These are phyloP conservation scores for Gymnodraco acuticeps DNA, from an alignment of 2,797 vertebrate species.

Conservation along the genomic window DNA sequence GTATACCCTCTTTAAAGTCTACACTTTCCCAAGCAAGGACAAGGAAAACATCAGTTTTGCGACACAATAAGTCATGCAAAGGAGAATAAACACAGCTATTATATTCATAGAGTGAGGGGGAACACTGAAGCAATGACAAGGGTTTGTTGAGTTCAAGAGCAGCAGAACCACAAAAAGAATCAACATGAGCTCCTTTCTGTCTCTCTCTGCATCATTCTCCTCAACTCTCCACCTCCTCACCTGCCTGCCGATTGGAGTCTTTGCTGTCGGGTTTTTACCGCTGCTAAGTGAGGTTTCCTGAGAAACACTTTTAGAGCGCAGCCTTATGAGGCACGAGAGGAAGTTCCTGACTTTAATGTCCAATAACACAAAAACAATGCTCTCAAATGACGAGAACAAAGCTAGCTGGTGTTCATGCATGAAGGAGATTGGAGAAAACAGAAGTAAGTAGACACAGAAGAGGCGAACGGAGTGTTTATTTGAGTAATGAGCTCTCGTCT, in stretches of 20 bases:
- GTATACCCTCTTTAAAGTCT: too few relatives aligned
- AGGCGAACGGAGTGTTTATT: conserved; percentile 62
- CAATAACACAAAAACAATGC: conserved; percentile 46
- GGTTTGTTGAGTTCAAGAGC: not conserved
- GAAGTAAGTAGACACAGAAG: conserved; percentile 37
- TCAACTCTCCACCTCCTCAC: conserved; percentile 35
- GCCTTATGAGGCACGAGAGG: conserved; percentile 17
- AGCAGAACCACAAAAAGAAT: not conserved
- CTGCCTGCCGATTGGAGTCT: conserved; percentile 30
- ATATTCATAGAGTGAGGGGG: not conserved
- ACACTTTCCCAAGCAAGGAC: too few relatives aligned
- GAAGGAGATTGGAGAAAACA: conserved; percentile 46
- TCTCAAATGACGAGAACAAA: conserved; percentile 57
- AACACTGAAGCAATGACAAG: not conserved
- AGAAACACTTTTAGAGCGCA: conserved; percentile 48
- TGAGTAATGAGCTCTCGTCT: conserved; percentile 71
- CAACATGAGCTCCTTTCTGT: not conserved
- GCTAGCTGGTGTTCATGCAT: conserved; percentile 59
- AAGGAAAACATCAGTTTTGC: not conserved
- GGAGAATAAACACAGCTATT: not conserved
- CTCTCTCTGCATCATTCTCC: not conserved
- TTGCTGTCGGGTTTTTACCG: conserved; percentile 35
- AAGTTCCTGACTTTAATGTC: conserved; percentile 59
- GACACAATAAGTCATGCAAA: too few relatives aligned
- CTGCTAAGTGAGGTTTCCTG: conserved; percentile 51